A percentile compares a stretch with the other conserved stretches of the same genome.
phyloP scores from a whole-genome alignment of 2,113 vertebrate species.

The Tragelaphus scriptus region DNA sequence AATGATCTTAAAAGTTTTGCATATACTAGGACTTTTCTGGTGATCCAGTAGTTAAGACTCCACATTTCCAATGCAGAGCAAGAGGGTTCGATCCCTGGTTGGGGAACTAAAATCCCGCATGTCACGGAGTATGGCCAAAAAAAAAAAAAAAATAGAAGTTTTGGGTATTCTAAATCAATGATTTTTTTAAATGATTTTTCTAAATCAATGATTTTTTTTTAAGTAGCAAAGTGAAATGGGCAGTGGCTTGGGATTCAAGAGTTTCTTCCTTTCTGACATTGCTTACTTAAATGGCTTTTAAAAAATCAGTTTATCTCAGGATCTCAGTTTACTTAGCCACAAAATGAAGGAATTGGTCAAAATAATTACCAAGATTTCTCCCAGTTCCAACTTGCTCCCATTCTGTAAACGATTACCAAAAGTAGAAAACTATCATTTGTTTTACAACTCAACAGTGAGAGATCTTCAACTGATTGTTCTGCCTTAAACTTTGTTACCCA shows the following conservation, averaged over 20 bases:
- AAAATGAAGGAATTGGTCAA: background rate
- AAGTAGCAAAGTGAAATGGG: background rate
- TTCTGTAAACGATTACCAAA: background rate
- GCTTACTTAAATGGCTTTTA: background rate
- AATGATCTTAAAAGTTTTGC: background rate
- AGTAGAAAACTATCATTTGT: background rate
- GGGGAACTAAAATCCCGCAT: background rate
- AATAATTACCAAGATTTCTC: background rate
- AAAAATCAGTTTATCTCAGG: background rate
- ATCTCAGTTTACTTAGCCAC: background rate
- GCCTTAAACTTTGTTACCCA: background rate
- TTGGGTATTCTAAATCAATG: background rate
- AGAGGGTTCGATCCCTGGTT: background rate
- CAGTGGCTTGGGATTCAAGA: background rate
- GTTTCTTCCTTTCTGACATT: background rate
- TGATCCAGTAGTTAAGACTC: background rate
- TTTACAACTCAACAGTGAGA: background rate
- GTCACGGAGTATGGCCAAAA: background rate
- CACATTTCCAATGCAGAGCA: background rate
- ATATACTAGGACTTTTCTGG: background rate
- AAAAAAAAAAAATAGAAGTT: background rate
- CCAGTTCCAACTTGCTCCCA: background rate
- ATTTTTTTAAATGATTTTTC: background rate
- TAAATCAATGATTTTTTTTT: background rate
- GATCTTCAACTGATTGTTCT: background rate